A percentile compares a stretch with the other conserved stretches of the same genome.
Conservation (phyloP, 2,888 invertebrate genomes). For the Steinernema hermaphroditum region DNA sequence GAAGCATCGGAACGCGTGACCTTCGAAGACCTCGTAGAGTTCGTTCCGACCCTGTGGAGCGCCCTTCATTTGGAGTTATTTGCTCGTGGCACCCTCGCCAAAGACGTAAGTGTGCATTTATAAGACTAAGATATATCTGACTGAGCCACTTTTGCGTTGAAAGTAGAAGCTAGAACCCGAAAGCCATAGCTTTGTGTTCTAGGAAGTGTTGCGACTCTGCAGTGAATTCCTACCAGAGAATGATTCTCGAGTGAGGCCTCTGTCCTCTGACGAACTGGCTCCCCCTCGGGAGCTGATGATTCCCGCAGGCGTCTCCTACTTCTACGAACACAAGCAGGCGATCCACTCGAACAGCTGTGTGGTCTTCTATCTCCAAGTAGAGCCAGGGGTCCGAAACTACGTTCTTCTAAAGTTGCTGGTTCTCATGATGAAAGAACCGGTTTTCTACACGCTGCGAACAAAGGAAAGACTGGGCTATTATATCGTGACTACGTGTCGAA, state of each 20-base stretch:
- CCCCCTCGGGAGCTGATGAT: slow-evolving; percentile 75
- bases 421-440: slow-evolving; percentile 86
- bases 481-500: slow-evolving; percentile 83
- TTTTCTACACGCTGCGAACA: slow-evolving; percentile 85
- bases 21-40: too few relatives aligned
- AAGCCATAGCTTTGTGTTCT: too few relatives aligned
- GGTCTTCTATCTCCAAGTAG: slow-evolving; percentile 84
- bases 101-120: slow-evolving; percentile 67
- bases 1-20: too few relatives aligned
- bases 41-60: too few relatives aligned
- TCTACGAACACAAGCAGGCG: slow-evolving; percentile 78
- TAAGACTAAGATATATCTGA: too few relatives aligned
- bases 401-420: slow-evolving; percentile 82
- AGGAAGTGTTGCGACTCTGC: too few relatives aligned
- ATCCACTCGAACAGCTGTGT: slow-evolving; percentile 87
- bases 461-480: slow-evolving; percentile 80
- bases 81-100: too few relatives aligned
- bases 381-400: slow-evolving; percentile 71
- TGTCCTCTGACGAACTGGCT: slow-evolving; percentile 81
- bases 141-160: too few relatives aligned
- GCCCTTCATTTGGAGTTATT: too few relatives aligned
- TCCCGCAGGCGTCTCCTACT: slow-evolving; percentile 58
- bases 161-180: too few relatives aligned
- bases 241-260: slow-evolving; percentile 71
- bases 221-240: too few relatives aligned